These are phyloP conservation scores for Trichonephila inaurata DNA, from an alignment of 1,140 invertebrate species.

Conservation along the genomic window DNA sequence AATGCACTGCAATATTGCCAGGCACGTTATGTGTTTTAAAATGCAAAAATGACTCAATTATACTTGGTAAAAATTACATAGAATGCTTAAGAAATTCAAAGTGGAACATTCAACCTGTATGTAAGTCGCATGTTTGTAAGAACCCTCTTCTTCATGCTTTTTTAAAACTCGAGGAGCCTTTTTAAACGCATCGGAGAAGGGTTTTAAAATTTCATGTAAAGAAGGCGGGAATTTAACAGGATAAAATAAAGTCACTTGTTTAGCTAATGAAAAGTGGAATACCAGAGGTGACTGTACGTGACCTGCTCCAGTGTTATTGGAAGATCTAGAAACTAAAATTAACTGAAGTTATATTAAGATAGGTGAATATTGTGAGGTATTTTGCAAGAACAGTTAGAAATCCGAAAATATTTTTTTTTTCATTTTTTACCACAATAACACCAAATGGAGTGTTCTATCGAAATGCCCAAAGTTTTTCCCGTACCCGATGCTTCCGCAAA, in stretches of 20 bases:
- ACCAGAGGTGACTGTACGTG: neutral
- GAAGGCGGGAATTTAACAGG: slow-evolving; percentile 6
- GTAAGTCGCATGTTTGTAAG: neutral
- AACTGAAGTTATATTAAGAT: neutral
- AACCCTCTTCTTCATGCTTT: neutral
- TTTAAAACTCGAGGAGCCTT: neutral
- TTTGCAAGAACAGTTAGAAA: neutral
- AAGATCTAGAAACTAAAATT: too few relatives aligned
- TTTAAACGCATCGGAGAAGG: neutral
- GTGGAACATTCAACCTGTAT: neutral
- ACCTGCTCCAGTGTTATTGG: neutral
- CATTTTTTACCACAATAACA: neutral
- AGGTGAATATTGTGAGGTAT: neutral
- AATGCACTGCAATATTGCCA: neutral
- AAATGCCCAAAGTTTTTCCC: neutral
- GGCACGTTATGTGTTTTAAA: neutral
- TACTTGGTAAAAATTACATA: neutral
- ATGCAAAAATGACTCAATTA: neutral
- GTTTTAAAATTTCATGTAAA: neutral
- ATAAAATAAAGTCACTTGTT: neutral
- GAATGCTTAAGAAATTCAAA: too few relatives aligned
- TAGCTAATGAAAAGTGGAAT: neutral
- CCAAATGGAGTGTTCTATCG: neutral
- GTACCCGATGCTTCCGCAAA: neutral
- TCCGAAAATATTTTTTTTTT: neutral